Conservation (phyloP, 2,113 vertebrate species). For the Eptesicus fuscus region DNA sequence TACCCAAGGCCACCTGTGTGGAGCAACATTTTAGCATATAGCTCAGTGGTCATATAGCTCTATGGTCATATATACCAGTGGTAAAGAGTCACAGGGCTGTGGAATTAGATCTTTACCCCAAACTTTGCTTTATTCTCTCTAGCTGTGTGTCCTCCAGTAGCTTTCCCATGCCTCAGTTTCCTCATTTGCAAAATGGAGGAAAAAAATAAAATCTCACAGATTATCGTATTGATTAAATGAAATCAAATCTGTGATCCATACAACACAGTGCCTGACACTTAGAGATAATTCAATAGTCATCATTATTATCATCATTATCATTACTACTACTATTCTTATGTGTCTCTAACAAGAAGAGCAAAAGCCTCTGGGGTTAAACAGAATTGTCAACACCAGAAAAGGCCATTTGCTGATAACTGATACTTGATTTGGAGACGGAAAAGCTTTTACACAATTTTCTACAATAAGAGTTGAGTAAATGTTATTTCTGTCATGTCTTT, state of each 20-base stretch:
- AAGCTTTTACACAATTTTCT: constrained; percentile 55
- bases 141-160: background rate
- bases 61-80: background rate
- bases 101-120: background rate
- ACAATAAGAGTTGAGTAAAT: background rate
- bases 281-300: background rate
- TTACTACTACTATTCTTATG: background rate
- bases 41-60: background rate
- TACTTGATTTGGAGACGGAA: constrained; percentile 39
- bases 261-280: background rate
- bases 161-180: background rate
- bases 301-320: background rate
- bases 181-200: background rate
- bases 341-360: constrained; percentile 14
- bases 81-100: background rate
- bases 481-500: background rate
- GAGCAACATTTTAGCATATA: background rate
- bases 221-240: background rate
- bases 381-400: constrained; percentile 28
- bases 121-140: background rate
- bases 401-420: constrained; percentile 30
- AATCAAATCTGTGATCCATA: background rate
- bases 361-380: constrained; percentile 2
- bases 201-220: background rate
- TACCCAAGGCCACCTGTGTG: background rate